Base-by-base conservation (phyloP, 2,888 invertebrate species). In the Acleris literana region DNA sequence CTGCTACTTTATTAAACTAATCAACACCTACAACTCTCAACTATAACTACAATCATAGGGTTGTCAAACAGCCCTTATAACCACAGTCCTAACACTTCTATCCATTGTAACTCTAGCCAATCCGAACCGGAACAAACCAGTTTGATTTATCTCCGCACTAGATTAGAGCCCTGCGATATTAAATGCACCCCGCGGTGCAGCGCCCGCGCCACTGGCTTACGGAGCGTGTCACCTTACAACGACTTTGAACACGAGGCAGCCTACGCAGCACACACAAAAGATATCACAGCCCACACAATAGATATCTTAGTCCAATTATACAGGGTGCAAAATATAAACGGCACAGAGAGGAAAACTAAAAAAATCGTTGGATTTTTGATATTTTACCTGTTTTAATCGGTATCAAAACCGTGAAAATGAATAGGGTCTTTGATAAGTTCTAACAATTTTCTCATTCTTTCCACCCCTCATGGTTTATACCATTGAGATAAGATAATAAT, bases 181-280 rank as follows among this genome's bases (percentile, higher is more conserved):
- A 89, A 90, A 89, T 85, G 89, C 88, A 83, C 90, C 91, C 90
- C 78, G 88, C 68, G 69, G 72, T 57, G 71, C 59, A 64, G 66
- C 70, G 72, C 72, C 65, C 70, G 68, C 66, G 63, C 59, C 44
- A 67, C 63, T 67, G 53, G 63, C 67, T 67, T 67, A 67, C 58
- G 48, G 39, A 17, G 17, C 46, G 43, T 55, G 44, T 51, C 51
- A 48, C 53, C 57, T 57, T 57, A 57, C 57, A 18, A 55, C 20
- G 39, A 39, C 43, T 55, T 22, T 9, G n/a, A 43, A 13, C 5
- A 54, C 55, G 46, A 46, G n/a, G 16, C 46, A 46, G 46, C 46
- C 46, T 46, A 46, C 16, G 16, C 46, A 46, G 16, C 39, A 39
- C 39, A 39, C 39, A 39, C 39, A 39, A 33, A 2, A 9, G 33